phyloP scores from a whole-genome alignment of 2,888 invertebrate species.

The Acrocyrtus sp. region DNA sequence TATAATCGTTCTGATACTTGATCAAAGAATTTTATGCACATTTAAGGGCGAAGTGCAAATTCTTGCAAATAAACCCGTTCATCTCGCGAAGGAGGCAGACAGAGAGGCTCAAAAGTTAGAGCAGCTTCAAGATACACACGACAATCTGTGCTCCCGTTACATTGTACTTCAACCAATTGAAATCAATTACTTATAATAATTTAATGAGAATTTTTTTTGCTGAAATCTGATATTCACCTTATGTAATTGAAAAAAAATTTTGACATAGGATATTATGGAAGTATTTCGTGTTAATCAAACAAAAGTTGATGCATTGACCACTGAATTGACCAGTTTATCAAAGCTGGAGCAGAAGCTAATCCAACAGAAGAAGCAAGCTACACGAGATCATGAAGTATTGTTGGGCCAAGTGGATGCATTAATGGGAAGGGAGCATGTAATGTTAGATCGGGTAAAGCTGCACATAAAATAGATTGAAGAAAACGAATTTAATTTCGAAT shows the following conservation, averaged over 20 bases:
- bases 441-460: constrained; percentile 54
- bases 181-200: too few species aligned
- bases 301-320: constrained; percentile 46
- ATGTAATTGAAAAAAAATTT: too few species aligned
- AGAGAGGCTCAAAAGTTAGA: constrained; percentile 59
- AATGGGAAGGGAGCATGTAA: constrained; percentile 50
- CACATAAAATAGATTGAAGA: background rate
- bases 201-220: too few species aligned
- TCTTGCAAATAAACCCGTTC: constrained; percentile 57
- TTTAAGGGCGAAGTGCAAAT: constrained; percentile 59
- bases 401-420: constrained; percentile 49
- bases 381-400: constrained; percentile 53
- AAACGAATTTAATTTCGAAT: background rate
- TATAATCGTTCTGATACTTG: background rate
- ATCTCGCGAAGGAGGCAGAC: constrained; percentile 58
- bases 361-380: constrained; percentile 38
- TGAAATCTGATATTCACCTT: too few species aligned
- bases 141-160: constrained; percentile 31
- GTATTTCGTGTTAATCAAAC: constrained; percentile 36
- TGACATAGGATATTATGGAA: constrained; percentile 50
- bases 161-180: too few species aligned
- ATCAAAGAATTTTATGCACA: too few species aligned
- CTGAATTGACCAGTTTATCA: constrained; percentile 45
- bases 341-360: constrained; percentile 53
- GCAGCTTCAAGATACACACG: constrained; percentile 52